Evolutionary conservation across 2,113 vertebrate genomes (phyloP), one percentile per base, ranked within the genome.

Genomic region (Limnothrissa miodon): DNA sequence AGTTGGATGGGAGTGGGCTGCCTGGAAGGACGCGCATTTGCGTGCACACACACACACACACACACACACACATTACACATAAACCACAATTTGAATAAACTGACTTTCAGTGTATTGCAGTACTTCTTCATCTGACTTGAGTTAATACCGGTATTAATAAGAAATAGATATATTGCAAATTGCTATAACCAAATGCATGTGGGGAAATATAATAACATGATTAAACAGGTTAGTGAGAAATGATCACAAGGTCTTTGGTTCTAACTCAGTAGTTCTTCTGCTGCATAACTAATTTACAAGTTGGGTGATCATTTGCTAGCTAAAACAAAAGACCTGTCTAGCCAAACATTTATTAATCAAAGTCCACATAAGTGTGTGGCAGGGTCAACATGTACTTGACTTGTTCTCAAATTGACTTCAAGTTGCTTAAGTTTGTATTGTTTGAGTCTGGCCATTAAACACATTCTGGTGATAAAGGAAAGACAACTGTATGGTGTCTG

Each of bases 1-100:
- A 87, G 4, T 86, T 74, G 79, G 51, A 59, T 53, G 56, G 81
- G 79, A 82, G 45, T 42, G 80, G 56, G 80, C 25, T 83, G 39
- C 29, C 66, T 36, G 66, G 66, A 80, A 62, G 79, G 78, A n/a
- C 42, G 7, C 36, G 44, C 9, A 42, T 48, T 44, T 11, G 4
- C 66, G 1, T 15, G 19, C 33, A 39, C 66, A 74, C 29, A 39
- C 62, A 70, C 25, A 39, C 29, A 74, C 29, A 36, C 23, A 9
- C 25, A 62, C 59, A 29, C 59, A 62, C 59, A 62, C 59, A 29
- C 59, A 62, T 23, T 23, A 29, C 23, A 25, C 23, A 62, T 23
- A 25, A n/a, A 81, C 42, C 78, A 42, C 74, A 45, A n/a, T 11
- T 48, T 48, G 80, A 29, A 5, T n/a, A 23, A 25, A 74, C 33